Base-by-base conservation (phyloP, 2,888 invertebrate genomes). In the Lamellibrachia columna region DNA sequence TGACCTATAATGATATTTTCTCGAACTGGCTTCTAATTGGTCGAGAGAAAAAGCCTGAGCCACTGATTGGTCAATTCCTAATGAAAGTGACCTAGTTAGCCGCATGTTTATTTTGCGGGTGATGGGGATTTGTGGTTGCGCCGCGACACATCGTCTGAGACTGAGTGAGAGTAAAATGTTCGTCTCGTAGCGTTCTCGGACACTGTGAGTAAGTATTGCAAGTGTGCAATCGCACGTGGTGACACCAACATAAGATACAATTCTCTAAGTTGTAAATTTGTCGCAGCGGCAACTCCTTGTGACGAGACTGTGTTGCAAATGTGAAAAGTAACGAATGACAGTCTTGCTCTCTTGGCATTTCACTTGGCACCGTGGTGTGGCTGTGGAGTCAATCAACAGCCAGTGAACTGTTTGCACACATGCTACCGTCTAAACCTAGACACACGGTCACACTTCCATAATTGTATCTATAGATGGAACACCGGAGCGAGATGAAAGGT, bases 21-120 rank as follows among this genome's bases (percentile, higher is more conserved):
- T 75, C 75, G 75, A 75, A 75, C 75, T 75, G 75, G 75, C 75
- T 75, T 75, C 6, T 75, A 75, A 75, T 75, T 75, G 75, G 75
- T 75, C 15, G 75, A 75, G 75, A 75, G 75, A 75, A 75, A n/a
- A 75, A 75, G n/a, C 75, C 22, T 75, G 15, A 22, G 75, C 75
- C 75, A 6, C 22, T 75, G 75, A 75, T 75, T 75, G 75, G 75
- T 75, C 75, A 75, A 75, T 75, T 75, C 75, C 75, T 75, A 75
- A 75, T 75, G 75, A 75, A 75, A 22, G 22, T 75, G 75, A 75
- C 75, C 75, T 75, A 75, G 75, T 75, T 75, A 11, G 22, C 15
- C 22, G 75, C 75, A 75, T 75, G 75, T 75, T 75, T 75, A 75
- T 75, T 75, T 75, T 75, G 75, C 75, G 75, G n/a, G 3, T 15